Percentiles rank a stretch among this genome's conserved stretches.
Conservation (phyloP, 2,888 invertebrate genomes). For the Phanerotoma sp. region DNA sequence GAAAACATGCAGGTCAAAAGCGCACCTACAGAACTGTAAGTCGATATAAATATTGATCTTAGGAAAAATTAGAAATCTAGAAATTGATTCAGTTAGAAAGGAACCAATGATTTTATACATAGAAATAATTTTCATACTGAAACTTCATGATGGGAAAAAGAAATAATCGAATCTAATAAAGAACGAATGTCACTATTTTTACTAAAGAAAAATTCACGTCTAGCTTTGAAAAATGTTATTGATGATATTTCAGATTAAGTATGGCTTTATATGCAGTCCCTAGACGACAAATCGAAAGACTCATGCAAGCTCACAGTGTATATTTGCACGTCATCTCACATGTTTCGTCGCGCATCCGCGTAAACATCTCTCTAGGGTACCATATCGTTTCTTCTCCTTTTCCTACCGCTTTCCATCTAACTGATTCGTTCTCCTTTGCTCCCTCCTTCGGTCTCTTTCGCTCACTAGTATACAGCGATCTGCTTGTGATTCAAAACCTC, state of each 20-base stretch:
- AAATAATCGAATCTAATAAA: too few relatives aligned
- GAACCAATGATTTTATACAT: too few relatives aligned
- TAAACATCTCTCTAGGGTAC: slow-evolving; percentile 51
- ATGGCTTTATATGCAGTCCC: too few relatives aligned
- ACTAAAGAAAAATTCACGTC: too few relatives aligned
- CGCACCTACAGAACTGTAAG: slow-evolving; percentile 93
- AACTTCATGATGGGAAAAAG: too few relatives aligned
- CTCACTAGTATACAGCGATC: slow-evolving; percentile 44
- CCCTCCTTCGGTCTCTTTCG: slow-evolving; percentile 32
- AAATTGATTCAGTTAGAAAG: not conserved
- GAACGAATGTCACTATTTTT: too few relatives aligned
- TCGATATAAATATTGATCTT: slow-evolving; percentile 32
- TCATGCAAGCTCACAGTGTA: slow-evolving; percentile 50
- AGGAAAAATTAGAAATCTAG: not conserved
- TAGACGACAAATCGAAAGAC: slow-evolving; percentile 36
- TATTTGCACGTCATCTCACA: slow-evolving; percentile 50
- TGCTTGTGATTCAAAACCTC: slow-evolving; percentile 59
- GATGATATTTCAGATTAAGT: too few relatives aligned
- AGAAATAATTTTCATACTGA: too few relatives aligned
- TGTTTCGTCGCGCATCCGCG: slow-evolving; percentile 47
- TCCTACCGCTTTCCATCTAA: slow-evolving; percentile 28
- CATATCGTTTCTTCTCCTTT: slow-evolving; percentile 38
- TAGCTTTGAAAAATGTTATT: too few relatives aligned
- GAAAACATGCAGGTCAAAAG: slow-evolving; percentile 97
- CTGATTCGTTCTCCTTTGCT: slow-evolving; percentile 27